Conservation (phyloP, 1,140 invertebrate species). For the Gryon sp. region DNA sequence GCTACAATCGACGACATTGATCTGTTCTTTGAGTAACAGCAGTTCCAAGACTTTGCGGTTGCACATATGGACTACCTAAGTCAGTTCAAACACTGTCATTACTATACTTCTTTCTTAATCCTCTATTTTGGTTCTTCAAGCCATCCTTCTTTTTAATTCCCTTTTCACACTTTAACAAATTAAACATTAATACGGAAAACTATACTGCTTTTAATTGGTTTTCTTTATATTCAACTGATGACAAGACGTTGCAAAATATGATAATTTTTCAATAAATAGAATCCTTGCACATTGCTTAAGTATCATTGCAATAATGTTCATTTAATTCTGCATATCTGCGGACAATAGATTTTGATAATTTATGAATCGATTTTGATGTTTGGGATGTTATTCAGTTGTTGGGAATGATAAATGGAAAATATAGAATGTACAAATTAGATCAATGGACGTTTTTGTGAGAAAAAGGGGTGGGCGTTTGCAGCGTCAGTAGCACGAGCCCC, state of each 20-base stretch:
- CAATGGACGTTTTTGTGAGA: slow-evolving; percentile 48
- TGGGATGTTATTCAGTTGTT: too few species aligned
- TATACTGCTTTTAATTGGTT: too few species aligned
- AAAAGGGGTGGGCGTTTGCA: slow-evolving; percentile 54
- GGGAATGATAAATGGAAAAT: slow-evolving; percentile 46
- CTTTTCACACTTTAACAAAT: slow-evolving; percentile 12
- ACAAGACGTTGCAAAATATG: too few species aligned
- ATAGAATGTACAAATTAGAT: slow-evolving; percentile 55
- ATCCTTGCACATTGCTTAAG: too few species aligned
- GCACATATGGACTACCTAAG: slow-evolving; percentile 55
- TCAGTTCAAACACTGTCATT: slow-evolving; percentile 38
- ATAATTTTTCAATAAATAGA: too few species aligned
- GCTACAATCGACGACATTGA: slow-evolving; percentile 38
- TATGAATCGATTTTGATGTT: too few species aligned
- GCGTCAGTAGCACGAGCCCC: slow-evolving; percentile 53
- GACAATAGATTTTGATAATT: too few species aligned
- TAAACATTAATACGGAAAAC: slow-evolving; percentile 5
- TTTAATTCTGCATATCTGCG: too few species aligned
- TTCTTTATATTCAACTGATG: too few species aligned
- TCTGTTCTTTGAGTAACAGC: slow-evolving; percentile 45
- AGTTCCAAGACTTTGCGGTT: slow-evolving; percentile 67
- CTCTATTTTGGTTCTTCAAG: slow-evolving; percentile 11
- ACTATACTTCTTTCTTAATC: slow-evolving; percentile 12
- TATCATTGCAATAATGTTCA: too few species aligned
- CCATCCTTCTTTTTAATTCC: slow-evolving; percentile 41